phyloP scores from a whole-genome alignment of 2,888 invertebrate genomes.

The Lasius platythorax region DNA sequence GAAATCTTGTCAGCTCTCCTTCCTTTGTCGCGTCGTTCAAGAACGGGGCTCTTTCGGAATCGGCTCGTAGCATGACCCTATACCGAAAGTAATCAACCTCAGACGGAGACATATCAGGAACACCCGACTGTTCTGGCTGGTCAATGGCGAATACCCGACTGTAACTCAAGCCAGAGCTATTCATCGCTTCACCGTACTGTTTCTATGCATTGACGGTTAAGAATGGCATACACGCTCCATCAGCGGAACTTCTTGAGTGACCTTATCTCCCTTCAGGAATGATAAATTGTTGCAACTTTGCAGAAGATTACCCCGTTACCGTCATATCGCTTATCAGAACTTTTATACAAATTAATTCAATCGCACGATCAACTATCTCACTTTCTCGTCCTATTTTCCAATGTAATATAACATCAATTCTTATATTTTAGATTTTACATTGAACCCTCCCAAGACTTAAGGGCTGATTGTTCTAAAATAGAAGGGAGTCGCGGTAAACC shows the following conservation, averaged over 20 bases:
- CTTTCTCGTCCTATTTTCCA: neutral
- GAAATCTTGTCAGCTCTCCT: slow-evolving; percentile 42
- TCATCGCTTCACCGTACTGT: slow-evolving; percentile 32
- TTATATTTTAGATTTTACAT: neutral
- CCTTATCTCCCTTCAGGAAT: slow-evolving; percentile 20
- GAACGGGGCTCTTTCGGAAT: slow-evolving; percentile 50
- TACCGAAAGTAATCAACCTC: slow-evolving; percentile 56
- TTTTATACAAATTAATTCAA: slow-evolving; percentile 5
- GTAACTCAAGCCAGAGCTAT: slow-evolving; percentile 47
- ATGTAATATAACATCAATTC: neutral
- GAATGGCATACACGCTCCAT: slow-evolving; percentile 36
- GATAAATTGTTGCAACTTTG: slow-evolving; percentile 29
- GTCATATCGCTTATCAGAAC: neutral
- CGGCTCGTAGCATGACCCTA: slow-evolving; percentile 34
- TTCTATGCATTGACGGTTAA: slow-evolving; percentile 51
- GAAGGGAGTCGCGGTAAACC: slow-evolving; percentile 11
- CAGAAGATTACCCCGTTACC: neutral
- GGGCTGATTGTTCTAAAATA: neutral
- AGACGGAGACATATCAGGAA: slow-evolving; percentile 54
- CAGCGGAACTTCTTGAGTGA: slow-evolving; percentile 19
- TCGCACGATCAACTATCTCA: neutral
- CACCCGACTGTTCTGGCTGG: slow-evolving; percentile 30
- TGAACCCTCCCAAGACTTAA: neutral
- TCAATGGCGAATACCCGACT: slow-evolving; percentile 49
- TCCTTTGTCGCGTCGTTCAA: slow-evolving; percentile 46